Percentiles rank a stretch among this genome's conserved stretches.
Conservation (phyloP, 2,888 invertebrate genomes). For the Mythimna albipuncta region DNA sequence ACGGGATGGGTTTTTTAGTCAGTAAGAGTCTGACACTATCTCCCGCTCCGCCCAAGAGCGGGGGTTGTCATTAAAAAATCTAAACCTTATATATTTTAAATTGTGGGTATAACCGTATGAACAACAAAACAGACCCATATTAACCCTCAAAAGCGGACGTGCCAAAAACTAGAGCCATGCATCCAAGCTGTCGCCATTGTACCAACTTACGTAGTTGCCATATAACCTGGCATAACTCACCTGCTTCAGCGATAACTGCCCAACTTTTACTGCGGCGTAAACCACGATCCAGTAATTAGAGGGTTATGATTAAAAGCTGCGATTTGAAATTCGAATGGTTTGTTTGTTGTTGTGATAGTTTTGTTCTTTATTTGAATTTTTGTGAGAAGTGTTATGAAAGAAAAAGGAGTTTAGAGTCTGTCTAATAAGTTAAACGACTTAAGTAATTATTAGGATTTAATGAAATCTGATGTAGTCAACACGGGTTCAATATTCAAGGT, state of each 20-base stretch:
- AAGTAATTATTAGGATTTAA: too few species aligned
- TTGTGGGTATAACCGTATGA: too few species aligned
- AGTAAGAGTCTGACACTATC: too few species aligned
- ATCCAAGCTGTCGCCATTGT: constrained; percentile 57
- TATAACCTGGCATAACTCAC: constrained; percentile 51
- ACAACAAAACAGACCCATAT: constrained; percentile 13
- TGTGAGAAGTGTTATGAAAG: too few species aligned
- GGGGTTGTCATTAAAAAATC: too few species aligned
- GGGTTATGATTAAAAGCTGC: constrained; percentile 42
- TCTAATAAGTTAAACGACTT: too few species aligned
- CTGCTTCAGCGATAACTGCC: constrained; percentile 58
- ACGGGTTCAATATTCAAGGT: too few species aligned
- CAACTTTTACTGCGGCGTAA: constrained; percentile 57
- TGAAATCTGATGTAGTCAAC: too few species aligned
- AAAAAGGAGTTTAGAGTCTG: too few species aligned
- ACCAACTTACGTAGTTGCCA: constrained; percentile 43
- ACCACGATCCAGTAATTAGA: constrained; percentile 45
- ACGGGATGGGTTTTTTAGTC: too few species aligned
- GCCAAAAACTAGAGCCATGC: constrained; percentile 56
- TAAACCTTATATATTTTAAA: too few species aligned
- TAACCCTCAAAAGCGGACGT: constrained; percentile 44
- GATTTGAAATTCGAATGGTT: constrained; percentile 23
- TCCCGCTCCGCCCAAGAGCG: too few species aligned
- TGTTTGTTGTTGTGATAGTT: constrained; percentile 1
- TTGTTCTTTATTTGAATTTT: neutral